Percentiles rank a stretch among this genome's conserved stretches.
phyloP scores from a whole-genome alignment of 2,888 invertebrate genomes.

The Luperina nickerlii region DNA sequence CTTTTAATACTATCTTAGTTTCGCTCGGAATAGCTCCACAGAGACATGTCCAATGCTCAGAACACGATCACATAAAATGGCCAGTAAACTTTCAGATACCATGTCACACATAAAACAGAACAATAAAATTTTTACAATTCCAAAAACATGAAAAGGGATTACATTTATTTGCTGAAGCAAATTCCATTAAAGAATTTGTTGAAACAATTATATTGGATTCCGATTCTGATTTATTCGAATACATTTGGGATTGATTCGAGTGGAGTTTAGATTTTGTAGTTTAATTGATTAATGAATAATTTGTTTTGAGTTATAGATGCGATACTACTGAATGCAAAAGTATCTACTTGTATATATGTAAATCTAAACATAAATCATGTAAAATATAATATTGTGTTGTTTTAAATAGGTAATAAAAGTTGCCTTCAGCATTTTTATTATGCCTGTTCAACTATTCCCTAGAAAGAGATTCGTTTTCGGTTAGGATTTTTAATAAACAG shows the following conservation, averaged over 20 bases:
- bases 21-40: conserved; percentile 48
- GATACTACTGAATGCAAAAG: neutral
- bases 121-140: conserved; percentile 80
- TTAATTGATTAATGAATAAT: conserved; percentile 27
- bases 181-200: conserved; percentile 67
- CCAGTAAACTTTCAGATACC: conserved; percentile 74
- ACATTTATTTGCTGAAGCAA: conserved; percentile 73
- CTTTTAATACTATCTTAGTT: conserved; percentile 48
- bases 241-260: conserved; percentile 42
- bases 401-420: conserved; percentile 1
- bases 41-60: conserved; percentile 69
- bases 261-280: conserved; percentile 35
- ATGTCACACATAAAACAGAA: conserved; percentile 75
- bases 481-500: conserved; percentile 27
- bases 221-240: conserved; percentile 54
- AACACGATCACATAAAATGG: conserved; percentile 76
- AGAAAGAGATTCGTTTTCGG: conserved; percentile 17
- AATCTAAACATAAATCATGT: neutral
- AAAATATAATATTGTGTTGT: neutral
- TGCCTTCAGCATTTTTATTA: conserved; percentile 9
- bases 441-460: conserved; percentile 18
- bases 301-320: conserved; percentile 4
- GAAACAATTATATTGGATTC: conserved; percentile 67
- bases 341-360: neutral
- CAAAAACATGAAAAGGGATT: conserved; percentile 75